These are phyloP conservation scores for Zootoca vivipara DNA, from an alignment of 2,113 vertebrate genomes.

Conservation along the genomic window DNA sequence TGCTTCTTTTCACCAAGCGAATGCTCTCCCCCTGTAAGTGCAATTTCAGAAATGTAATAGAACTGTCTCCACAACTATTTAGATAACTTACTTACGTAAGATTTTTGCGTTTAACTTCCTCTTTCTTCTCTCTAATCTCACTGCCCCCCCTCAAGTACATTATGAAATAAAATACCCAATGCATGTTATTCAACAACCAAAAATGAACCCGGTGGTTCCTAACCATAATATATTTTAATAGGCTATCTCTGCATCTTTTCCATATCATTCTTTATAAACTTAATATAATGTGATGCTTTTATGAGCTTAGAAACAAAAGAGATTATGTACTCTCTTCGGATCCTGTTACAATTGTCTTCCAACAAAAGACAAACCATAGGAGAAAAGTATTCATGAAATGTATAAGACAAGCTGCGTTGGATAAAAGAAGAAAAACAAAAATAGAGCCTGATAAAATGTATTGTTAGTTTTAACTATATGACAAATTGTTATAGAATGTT, in stretches of 20 bases:
- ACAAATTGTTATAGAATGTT: not conserved
- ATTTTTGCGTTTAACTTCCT: constrained; percentile 16
- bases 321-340: not conserved
- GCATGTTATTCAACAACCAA: not conserved
- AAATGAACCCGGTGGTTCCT: not conserved
- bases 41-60: constrained; percentile 20
- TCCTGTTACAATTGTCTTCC: not conserved
- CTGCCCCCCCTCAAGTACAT: not conserved
- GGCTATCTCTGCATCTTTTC: not conserved
- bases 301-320: not conserved
- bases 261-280: not conserved
- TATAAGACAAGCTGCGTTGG: not conserved
- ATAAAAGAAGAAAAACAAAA: not conserved
- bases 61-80: not conserved
- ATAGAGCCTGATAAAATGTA: not conserved
- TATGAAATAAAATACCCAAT: not conserved
- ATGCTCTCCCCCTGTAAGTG: not conserved
- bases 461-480: not conserved
- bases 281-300: not conserved
- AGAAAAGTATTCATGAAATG: not conserved
- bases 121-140: not conserved
- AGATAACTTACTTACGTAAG: not conserved
- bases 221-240: not conserved
- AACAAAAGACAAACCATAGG: not conserved
- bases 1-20: not conserved